phyloP scores from a whole-genome alignment of 1,140 invertebrate species.

The Amphibalanus amphitrite region DNA sequence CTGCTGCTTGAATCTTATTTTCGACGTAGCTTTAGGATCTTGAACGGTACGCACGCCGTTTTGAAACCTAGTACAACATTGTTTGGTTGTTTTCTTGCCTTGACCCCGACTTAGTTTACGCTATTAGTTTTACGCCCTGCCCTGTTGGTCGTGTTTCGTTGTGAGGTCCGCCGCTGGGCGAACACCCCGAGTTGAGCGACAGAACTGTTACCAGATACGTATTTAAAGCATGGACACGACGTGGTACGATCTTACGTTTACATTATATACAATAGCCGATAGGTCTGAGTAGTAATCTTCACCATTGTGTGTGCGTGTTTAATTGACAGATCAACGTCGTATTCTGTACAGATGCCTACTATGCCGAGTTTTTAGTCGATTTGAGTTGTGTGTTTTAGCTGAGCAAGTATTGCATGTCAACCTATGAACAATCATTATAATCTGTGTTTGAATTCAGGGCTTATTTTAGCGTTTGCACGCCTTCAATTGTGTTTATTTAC shows the following conservation, averaged over 20 bases:
- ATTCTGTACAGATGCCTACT: background rate
- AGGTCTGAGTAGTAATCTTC: background rate
- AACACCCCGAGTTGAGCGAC: background rate
- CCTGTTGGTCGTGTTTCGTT: background rate
- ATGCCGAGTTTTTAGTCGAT: background rate
- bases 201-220: background rate
- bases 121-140: background rate
- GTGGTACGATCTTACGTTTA: background rate
- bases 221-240: background rate
- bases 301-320: background rate
- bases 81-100: background rate
- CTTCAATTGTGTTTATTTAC: background rate
- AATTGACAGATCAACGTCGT: background rate
- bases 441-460: background rate
- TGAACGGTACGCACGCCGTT: background rate
- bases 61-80: background rate
- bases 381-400: background rate
- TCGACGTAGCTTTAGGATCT: background rate
- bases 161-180: background rate
- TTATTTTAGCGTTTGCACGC: background rate
- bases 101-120: background rate
- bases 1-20: too few relatives aligned
- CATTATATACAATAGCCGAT: background rate
- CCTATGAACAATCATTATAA: background rate
- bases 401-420: background rate